These are phyloP conservation scores for Microcaecilia unicolor DNA, from an alignment of 2,797 vertebrate genomes.

Conservation along the genomic window DNA sequence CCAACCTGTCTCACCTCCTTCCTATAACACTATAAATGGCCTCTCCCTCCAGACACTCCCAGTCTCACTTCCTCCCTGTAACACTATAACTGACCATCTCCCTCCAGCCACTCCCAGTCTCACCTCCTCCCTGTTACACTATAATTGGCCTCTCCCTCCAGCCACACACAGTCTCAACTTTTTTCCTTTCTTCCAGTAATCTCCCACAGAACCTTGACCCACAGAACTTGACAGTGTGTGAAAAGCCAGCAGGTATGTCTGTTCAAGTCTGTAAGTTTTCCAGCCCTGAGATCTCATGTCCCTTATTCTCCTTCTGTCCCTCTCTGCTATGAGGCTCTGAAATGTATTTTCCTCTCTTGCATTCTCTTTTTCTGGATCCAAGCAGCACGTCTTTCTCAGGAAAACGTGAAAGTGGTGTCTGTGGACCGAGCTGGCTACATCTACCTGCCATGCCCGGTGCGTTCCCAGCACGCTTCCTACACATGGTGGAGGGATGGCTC, in stretches of 20 bases:
- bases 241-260: constrained; percentile 52
- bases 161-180: no score
- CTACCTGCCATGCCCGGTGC: constrained; percentile 65
- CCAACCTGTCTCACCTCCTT: no score
- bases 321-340: constrained; percentile 33
- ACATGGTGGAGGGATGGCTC: constrained; percentile 68
- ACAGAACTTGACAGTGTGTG: constrained; percentile 59
- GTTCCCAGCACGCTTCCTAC: constrained; percentile 67
- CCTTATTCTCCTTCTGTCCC: constrained; percentile 13
- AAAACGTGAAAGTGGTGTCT: constrained; percentile 46
- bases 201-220: constrained; percentile 63
- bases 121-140: no score
- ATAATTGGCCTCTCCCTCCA: no score
- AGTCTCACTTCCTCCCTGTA: no score
- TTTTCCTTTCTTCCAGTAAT: constrained; percentile 26
- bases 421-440: constrained; percentile 53
- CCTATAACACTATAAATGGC: no score
- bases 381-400: constrained; percentile 30
- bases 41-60: no score
- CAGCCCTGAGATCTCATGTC: neutral
- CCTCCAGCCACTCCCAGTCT: neutral
- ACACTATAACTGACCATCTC: no score
- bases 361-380: no score
- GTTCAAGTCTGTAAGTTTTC: no score
- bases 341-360: neutral